Conservation (phyloP, 2,113 vertebrate species). For the Vulpes ferrilata region DNA sequence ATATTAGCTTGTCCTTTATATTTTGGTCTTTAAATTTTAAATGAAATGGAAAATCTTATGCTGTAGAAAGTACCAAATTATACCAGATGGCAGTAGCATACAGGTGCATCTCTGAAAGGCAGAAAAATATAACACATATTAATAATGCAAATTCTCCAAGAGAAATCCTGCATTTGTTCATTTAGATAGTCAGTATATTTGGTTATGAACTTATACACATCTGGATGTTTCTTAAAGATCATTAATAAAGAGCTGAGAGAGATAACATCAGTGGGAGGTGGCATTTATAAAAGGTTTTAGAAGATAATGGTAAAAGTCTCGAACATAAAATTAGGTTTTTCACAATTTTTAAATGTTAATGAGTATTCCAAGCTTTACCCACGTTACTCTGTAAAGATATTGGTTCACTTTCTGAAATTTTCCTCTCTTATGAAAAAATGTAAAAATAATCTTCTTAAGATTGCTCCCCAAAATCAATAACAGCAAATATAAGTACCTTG, state of each 20-base stretch:
- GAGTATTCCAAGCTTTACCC: background rate
- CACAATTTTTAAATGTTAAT: constrained; percentile 48
- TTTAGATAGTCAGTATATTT: background rate
- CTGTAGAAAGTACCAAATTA: background rate
- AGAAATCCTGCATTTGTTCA: background rate
- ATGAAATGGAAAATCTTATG: background rate
- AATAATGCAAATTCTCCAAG: background rate
- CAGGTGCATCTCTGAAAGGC: background rate
- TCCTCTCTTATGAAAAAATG: background rate
- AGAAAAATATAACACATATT: background rate
- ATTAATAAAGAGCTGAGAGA: background rate
- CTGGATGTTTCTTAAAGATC: background rate
- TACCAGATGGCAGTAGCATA: background rate
- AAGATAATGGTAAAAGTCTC: background rate
- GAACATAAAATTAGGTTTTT: constrained; percentile 12
- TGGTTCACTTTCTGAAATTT: background rate
- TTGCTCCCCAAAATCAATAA: constrained; percentile 10
- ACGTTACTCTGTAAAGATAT: background rate
- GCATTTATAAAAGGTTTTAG: background rate
- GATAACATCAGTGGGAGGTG: background rate
- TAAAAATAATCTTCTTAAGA: background rate
- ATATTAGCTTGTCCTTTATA: background rate
- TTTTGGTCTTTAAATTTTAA: constrained; percentile 27
- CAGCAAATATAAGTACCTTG: background rate
- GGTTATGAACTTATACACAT: background rate